Evolutionary conservation across 2,888 invertebrate species (phyloP), one percentile per base, ranked within the genome.

Genomic region (Schizaphis graminum): DNA sequence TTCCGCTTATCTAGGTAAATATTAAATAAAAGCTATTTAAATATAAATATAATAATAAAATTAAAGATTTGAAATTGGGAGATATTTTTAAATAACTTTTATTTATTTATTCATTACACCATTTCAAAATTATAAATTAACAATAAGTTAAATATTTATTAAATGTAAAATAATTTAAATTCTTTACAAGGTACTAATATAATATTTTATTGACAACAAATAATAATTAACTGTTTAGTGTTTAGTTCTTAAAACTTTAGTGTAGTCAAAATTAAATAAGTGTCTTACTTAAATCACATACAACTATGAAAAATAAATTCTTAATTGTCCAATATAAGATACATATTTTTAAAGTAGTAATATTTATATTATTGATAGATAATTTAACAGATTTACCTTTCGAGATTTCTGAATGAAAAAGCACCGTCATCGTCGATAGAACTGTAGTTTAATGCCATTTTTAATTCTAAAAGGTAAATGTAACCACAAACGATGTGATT

Each of bases 351-450:
- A 13, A n/a, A 67, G 13, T n/a, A 67, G 21, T n/a, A 61, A n/a
- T 67, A 28, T 13, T 13, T n/a, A n/a, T 16, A 67, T 67, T n/a
- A 67, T 67, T 44, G 7, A 10, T 57, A 49, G 0, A 49, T 53
- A 67, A 53, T 53, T 16, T 56, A 77, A 89, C 10, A 11, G 5
- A 56, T 85, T 57, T 28, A 94, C 94, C 94, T 94, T 90, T 94
- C 94, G 16, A 94, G 94, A 86, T 94, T 94, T 4, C 94, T 57
- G 86, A 94, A 94, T 28, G 94, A 94, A 61, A 94, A 94, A 1
- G 94, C 94, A 61, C 86, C 90, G n/a, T 86, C 86, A 24, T 94
- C 94, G 3, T 90, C 11, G 13, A 90, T 61, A 21, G 94, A 90
- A 28, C 61, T 86, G 57, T 86, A 94, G 49, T 94, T 94, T 47